Evolutionary conservation across 2,113 vertebrate species (phyloP).

Genomic region (Ptychochromis oligacanthus): DNA sequence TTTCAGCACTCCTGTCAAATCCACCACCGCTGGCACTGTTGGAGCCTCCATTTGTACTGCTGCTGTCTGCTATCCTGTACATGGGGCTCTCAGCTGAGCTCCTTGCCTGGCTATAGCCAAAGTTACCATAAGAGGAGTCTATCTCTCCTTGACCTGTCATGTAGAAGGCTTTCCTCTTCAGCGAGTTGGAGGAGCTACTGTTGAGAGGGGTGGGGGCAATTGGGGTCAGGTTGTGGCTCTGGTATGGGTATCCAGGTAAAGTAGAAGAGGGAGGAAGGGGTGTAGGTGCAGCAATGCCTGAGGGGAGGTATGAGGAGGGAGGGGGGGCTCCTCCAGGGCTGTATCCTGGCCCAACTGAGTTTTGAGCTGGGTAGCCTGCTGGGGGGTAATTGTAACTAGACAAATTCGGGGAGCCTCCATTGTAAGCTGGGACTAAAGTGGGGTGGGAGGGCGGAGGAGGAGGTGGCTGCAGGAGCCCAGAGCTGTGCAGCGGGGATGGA

Average conservation of each 20-base stretch:
- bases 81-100: slow-evolving; percentile 93
- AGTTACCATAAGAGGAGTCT: slow-evolving; percentile 93
- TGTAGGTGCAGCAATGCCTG: slow-evolving; percentile 93
- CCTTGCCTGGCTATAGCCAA: slow-evolving; percentile 90
- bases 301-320: slow-evolving; percentile 92
- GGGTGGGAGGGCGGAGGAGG: slow-evolving; percentile 85
- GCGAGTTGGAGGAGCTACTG: slow-evolving; percentile 90
- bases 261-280: slow-evolving; percentile 91
- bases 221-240: slow-evolving; percentile 91
- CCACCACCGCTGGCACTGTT: slow-evolving; percentile 86
- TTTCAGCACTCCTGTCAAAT: slow-evolving; percentile 91
- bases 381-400: slow-evolving; percentile 94
- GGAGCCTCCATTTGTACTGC: slow-evolving; percentile 88
- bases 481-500: slow-evolving; percentile 92
- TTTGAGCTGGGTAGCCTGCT: slow-evolving; percentile 91
- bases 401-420: slow-evolving; percentile 89
- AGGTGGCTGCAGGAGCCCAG: slow-evolving; percentile 89
- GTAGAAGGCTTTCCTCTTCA: slow-evolving; percentile 97
- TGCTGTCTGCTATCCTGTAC: slow-evolving; percentile 94
- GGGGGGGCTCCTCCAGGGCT: slow-evolving; percentile 92
- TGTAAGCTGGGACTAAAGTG: slow-evolving; percentile 92
- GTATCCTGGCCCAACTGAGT: slow-evolving; percentile 90
- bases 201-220: slow-evolving; percentile 89
- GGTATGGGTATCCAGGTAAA: slow-evolving; percentile 94
- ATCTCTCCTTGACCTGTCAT: slow-evolving; percentile 94